phyloP scores from a whole-genome alignment of 2,797 vertebrate genomes.

The Acanthurus lineatus region DNA sequence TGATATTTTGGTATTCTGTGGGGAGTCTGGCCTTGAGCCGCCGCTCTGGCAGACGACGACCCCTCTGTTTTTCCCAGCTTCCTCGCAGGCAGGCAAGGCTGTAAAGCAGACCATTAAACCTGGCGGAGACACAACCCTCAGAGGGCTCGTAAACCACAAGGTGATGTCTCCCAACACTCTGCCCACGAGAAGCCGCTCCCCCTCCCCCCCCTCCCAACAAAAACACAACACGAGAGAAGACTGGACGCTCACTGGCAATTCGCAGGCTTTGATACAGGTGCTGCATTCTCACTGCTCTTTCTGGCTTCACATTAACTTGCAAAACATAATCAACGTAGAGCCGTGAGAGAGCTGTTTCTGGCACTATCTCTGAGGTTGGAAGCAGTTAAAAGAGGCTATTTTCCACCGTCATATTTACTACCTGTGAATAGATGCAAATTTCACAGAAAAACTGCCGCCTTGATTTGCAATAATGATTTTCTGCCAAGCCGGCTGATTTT shows the following conservation, averaged over 20 bases:
- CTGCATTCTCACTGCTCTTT: slow-evolving; percentile 12
- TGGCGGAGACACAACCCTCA: slow-evolving; percentile 71
- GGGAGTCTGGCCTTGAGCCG: slow-evolving; percentile 53
- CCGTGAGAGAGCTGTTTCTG: slow-evolving; percentile 7
- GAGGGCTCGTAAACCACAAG: slow-evolving; percentile 68
- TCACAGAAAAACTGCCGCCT: slow-evolving; percentile 31
- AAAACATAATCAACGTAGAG: neutral
- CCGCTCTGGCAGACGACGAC: slow-evolving; percentile 39
- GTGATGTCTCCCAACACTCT: slow-evolving; percentile 79
- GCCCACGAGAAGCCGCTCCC: slow-evolving; percentile 47
- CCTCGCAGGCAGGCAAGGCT: slow-evolving; percentile 61
- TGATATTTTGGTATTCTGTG: slow-evolving; percentile 34
- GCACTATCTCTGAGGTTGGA: neutral
- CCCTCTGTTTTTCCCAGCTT: slow-evolving; percentile 56
- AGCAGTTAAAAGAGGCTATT: neutral
- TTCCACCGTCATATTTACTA: neutral
- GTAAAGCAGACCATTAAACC: slow-evolving; percentile 76
- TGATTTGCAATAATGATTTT: slow-evolving; percentile 61
- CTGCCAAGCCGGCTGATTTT: slow-evolving; percentile 57
- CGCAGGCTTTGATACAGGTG: slow-evolving; percentile 28
- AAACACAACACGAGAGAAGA: slow-evolving; percentile 16
- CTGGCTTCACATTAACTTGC: slow-evolving; percentile 17
- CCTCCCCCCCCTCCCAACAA: neutral
- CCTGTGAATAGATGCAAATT: slow-evolving; percentile 30
- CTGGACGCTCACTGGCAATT: slow-evolving; percentile 14